Evolutionary conservation across 2,888 invertebrate species (phyloP).

Genomic region (Imbricaverruca yamaguchii): DNA sequence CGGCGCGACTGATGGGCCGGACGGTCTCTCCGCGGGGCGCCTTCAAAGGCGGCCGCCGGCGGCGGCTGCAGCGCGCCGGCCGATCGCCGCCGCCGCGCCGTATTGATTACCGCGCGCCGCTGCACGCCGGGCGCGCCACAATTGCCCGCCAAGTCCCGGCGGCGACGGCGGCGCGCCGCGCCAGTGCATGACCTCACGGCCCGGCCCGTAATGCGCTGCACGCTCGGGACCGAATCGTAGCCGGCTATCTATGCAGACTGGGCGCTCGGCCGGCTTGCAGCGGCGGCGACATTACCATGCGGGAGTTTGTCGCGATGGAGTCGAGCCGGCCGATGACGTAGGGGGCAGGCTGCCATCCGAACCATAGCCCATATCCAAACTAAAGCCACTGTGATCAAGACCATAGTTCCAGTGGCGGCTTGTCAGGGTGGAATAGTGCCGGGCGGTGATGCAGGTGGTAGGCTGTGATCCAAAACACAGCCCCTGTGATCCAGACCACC

Average conservation of each 20-base stretch:
- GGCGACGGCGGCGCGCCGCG: neutral
- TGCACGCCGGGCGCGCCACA: neutral
- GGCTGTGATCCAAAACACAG: too few species aligned
- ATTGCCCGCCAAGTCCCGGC: neutral
- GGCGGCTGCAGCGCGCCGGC: neutral
- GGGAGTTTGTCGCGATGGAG: neutral
- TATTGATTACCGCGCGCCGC: neutral
- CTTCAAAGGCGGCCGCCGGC: neutral
- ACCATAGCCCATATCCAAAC: too few species aligned
- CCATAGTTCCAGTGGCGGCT: too few species aligned
- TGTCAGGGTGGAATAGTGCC: too few species aligned
- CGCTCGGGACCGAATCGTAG: neutral
- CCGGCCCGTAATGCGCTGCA: neutral
- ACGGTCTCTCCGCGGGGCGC: neutral
- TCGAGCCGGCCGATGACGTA: too few species aligned
- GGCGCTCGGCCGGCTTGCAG: neutral
- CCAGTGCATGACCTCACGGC: neutral
- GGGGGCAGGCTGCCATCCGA: too few species aligned
- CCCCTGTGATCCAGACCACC: too few species aligned
- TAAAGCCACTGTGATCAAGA: too few species aligned
- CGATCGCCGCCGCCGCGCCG: neutral
- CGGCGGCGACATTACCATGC: neutral
- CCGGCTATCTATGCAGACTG: neutral
- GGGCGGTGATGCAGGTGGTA: too few species aligned
- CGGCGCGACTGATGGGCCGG: neutral